Evolutionary conservation across 2,888 invertebrate species (phyloP).

Genomic region (Leptopterna dolabrata): DNA sequence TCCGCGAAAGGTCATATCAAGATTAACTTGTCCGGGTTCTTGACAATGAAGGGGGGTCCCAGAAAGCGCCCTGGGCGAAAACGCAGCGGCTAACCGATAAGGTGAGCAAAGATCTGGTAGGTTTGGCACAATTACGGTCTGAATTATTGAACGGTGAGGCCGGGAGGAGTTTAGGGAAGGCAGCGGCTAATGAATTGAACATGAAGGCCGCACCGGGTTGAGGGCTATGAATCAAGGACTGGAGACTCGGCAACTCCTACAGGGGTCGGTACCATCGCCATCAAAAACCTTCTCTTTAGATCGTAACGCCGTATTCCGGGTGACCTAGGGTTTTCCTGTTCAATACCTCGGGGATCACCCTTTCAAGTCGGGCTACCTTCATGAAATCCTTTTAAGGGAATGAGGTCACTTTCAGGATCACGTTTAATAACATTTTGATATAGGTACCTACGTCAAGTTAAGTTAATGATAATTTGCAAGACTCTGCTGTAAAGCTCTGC

Average conservation of each 20-base stretch:
- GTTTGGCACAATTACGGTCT: constrained; percentile 47
- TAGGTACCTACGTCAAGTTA: no score
- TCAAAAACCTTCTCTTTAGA: constrained; percentile 10
- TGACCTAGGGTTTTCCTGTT: neutral
- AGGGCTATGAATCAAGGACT: constrained; percentile 37
- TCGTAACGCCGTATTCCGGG: neutral
- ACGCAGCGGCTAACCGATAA: neutral
- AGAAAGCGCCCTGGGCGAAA: neutral
- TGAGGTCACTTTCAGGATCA: neutral
- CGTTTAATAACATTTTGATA: neutral
- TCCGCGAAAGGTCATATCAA: neutral
- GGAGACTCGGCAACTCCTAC: neutral
- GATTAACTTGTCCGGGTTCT: neutral
- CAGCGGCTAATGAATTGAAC: constrained; percentile 50
- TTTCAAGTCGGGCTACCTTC: neutral
- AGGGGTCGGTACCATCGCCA: neutral
- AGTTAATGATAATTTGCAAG: no score
- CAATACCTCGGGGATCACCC: constrained; percentile 8
- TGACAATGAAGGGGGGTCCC: neutral
- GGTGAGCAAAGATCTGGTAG: constrained; percentile 38
- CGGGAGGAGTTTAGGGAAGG: constrained; percentile 38
- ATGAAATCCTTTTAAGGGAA: neutral
- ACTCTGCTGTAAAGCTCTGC: no score
- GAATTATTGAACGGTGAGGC: constrained; percentile 41
- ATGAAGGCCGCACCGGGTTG: constrained; percentile 28